Evolutionary conservation across 2,113 vertebrate genomes (phyloP).

Genomic region (Steatornis caripensis): DNA sequence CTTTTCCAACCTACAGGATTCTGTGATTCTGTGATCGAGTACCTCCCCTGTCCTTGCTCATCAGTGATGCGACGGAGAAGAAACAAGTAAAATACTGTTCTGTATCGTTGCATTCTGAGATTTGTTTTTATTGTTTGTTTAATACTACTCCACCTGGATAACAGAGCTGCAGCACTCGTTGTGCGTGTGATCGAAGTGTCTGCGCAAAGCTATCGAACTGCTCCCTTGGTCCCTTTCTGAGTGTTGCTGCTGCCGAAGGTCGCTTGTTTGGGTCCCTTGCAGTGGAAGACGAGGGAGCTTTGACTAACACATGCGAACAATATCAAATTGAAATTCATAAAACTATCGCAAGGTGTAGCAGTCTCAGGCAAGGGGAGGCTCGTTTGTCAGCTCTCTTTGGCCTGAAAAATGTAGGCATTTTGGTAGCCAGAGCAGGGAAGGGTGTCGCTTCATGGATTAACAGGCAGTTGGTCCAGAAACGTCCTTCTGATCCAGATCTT

Average conservation of each 20-base stretch:
- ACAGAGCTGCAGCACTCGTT: background rate
- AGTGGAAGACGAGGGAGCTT: background rate
- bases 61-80: background rate
- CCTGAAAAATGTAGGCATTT: background rate
- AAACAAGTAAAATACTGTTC: background rate
- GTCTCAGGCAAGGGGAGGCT: background rate
- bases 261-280: background rate
- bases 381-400: background rate
- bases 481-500: background rate
- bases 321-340: background rate
- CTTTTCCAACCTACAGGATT: background rate
- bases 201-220: background rate
- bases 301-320: background rate
- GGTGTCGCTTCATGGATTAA: background rate
- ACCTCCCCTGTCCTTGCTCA: background rate
- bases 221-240: background rate
- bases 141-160: background rate
- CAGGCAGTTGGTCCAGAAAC: background rate
- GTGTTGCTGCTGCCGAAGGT: background rate
- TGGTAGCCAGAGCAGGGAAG: background rate
- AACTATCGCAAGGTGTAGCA: background rate
- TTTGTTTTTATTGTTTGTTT: background rate
- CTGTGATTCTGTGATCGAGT: background rate
- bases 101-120: background rate
- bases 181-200: background rate